These are phyloP conservation scores for Rallus crepitans DNA, from an alignment of 2,797 vertebrate genomes.

Conservation along the genomic window DNA sequence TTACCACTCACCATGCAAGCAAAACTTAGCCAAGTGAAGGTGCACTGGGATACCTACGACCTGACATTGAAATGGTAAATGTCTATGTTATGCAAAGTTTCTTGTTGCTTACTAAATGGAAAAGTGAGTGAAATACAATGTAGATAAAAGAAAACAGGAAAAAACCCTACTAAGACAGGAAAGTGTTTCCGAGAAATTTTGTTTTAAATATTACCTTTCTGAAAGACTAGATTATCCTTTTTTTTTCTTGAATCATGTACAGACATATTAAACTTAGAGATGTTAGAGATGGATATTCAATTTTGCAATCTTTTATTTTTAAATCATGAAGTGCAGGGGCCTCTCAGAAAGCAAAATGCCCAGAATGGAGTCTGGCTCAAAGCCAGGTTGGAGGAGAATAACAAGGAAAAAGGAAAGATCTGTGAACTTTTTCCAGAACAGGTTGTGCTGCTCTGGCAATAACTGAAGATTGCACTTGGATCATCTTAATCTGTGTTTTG, in stretches of 20 bases:
- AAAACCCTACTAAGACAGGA: background rate
- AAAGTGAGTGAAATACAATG: background rate
- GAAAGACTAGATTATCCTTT: background rate
- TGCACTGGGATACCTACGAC: background rate
- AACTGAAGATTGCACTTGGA: background rate
- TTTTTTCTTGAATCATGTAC: background rate
- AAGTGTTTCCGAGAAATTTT: background rate
- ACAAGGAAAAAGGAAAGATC: constrained; percentile 78
- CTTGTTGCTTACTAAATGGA: background rate
- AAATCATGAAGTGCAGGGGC: constrained; percentile 77
- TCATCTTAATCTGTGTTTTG: background rate
- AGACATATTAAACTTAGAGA: background rate
- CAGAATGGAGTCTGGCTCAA: constrained; percentile 82
- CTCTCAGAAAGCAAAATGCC: constrained; percentile 75
- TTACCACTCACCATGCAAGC: background rate
- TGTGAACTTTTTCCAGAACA: constrained; percentile 52
- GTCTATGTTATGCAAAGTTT: background rate
- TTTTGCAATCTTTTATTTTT: constrained; percentile 1
- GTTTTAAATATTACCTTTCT: background rate
- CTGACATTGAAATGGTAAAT: background rate
- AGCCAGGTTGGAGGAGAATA: constrained; percentile 79
- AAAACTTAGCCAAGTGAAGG: background rate
- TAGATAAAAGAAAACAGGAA: background rate
- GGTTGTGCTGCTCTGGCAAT: background rate
- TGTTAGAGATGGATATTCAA: background rate